Conservation (phyloP, 2,797 vertebrate species). For the Tangara arthus region DNA sequence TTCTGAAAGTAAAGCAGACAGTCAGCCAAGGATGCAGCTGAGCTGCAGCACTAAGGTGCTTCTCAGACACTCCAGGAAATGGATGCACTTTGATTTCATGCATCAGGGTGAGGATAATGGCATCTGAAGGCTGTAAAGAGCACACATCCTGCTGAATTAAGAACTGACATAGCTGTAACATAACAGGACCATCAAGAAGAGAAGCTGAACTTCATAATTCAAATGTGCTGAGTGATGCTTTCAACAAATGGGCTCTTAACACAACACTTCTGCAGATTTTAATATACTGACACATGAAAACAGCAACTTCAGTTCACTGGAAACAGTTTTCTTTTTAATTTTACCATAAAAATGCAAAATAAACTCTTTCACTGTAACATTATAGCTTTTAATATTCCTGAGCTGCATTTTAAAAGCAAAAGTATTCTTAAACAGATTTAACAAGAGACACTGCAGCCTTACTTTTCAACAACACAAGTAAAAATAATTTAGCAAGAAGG, state of each 20-base stretch:
- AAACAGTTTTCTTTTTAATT: slow-evolving; percentile 71
- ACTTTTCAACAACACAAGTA: slow-evolving; percentile 53
- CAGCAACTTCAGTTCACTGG: slow-evolving; percentile 43
- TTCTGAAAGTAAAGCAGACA: background rate
- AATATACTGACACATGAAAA: slow-evolving; percentile 38
- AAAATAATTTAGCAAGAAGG: slow-evolving; percentile 73
- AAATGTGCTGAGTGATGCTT: background rate
- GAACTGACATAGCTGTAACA: background rate
- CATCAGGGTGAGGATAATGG: background rate
- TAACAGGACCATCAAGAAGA: background rate
- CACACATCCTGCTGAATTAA: background rate
- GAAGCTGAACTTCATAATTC: background rate
- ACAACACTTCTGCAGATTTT: slow-evolving; percentile 10
- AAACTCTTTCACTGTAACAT: slow-evolving; percentile 33
- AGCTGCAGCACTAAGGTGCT: background rate
- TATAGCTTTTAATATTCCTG: slow-evolving; percentile 60
- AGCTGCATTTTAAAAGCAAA: slow-evolving; percentile 63
- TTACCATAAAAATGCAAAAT: slow-evolving; percentile 72
- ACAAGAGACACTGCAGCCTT: slow-evolving; percentile 58
- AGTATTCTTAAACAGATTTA: slow-evolving; percentile 45
- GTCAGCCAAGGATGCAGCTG: background rate
- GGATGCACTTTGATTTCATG: background rate
- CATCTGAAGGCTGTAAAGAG: background rate
- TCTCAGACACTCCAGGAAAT: background rate
- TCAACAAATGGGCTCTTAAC: background rate